Conservation (phyloP, 2,888 invertebrate species). For the Brachyopa scutellaris region DNA sequence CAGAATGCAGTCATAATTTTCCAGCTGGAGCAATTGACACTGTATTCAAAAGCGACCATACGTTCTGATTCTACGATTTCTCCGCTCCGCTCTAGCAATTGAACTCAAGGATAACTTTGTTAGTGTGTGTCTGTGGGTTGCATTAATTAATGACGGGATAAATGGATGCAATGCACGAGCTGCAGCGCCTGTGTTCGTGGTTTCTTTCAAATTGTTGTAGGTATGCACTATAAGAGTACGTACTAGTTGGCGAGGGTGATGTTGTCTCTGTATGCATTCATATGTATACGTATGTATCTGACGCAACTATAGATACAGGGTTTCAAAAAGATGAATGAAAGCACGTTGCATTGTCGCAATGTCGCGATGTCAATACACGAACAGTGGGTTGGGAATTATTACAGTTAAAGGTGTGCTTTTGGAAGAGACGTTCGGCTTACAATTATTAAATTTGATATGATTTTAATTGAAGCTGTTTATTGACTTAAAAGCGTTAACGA, state of each 20-base stretch:
- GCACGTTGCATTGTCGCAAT: slow-evolving; percentile 47
- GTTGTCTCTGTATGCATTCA: too few species aligned
- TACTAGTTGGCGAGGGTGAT: slow-evolving; percentile 18
- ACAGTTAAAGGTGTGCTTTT: neutral
- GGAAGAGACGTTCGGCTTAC: slow-evolving; percentile 21
- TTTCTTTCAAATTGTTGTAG: too few species aligned
- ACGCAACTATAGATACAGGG: slow-evolving; percentile 13
- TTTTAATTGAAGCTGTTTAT: too few species aligned
- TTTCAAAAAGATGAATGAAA: slow-evolving; percentile 44
- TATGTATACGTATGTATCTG: neutral
- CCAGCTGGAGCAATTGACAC: slow-evolving; percentile 62
- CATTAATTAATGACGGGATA: slow-evolving; percentile 69
- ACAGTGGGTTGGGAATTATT: slow-evolving; percentile 3
- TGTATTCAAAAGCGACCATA: slow-evolving; percentile 57
- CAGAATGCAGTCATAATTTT: slow-evolving; percentile 67
- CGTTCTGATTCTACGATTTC: slow-evolving; percentile 49
- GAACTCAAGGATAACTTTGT: slow-evolving; percentile 70
- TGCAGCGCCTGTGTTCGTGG: slow-evolving; percentile 43
- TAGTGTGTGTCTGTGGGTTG: slow-evolving; percentile 62
- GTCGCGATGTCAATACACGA: slow-evolving; percentile 51
- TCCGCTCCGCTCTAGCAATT: slow-evolving; percentile 54
- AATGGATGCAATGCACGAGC: slow-evolving; percentile 59
- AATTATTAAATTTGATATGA: slow-evolving; percentile 16
- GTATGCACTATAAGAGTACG: neutral
- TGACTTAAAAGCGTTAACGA: too few species aligned